Conservation (phyloP, 1,140 invertebrate species). For the fruit fly (Drosophila melanogaster) region DNA sequence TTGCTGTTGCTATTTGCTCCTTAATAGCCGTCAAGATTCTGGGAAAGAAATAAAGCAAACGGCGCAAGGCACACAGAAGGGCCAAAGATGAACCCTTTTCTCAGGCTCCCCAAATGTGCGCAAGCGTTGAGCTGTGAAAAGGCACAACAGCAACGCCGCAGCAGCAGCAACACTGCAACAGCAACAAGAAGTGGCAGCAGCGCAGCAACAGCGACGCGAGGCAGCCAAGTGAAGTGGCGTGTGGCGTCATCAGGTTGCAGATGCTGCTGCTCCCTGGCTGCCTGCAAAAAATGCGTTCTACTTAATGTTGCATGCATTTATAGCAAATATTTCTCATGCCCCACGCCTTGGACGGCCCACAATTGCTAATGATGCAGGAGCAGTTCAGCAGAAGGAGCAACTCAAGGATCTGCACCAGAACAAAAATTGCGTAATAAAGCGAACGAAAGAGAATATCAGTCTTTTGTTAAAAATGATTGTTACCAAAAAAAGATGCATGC, state of each 20-base stretch:
- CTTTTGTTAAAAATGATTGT: background rate
- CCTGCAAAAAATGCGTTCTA: conserved; percentile 77
- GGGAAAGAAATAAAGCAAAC: conserved; percentile 70
- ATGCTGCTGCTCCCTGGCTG: conserved; percentile 34
- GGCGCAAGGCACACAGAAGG: conserved; percentile 33
- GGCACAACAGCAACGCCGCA: conserved; percentile 49
- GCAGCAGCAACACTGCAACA: conserved; percentile 18
- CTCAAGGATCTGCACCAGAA: conserved; percentile 24
- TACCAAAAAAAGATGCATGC: background rate
- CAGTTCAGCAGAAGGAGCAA: conserved; percentile 17
- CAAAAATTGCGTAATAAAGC: background rate
- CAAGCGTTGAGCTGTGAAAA: conserved; percentile 83
- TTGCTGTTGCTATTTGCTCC: conserved; percentile 53
- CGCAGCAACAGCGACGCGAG: conserved; percentile 49
- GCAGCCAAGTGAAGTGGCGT: conserved; percentile 79
- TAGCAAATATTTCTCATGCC: conserved; percentile 82
- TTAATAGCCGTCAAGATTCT: conserved; percentile 80
- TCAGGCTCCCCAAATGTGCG: conserved; percentile 63
- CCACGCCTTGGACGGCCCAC: conserved; percentile 66
- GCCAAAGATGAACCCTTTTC: conserved; percentile 59
- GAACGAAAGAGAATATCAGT: too few species aligned
- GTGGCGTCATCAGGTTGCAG: conserved; percentile 76
- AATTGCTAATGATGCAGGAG: conserved; percentile 78
- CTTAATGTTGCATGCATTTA: conserved; percentile 83
- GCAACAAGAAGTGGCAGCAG: conserved; percentile 43